phyloP scores from a whole-genome alignment of 2,888 invertebrate species.

The Drosophila mimica region DNA sequence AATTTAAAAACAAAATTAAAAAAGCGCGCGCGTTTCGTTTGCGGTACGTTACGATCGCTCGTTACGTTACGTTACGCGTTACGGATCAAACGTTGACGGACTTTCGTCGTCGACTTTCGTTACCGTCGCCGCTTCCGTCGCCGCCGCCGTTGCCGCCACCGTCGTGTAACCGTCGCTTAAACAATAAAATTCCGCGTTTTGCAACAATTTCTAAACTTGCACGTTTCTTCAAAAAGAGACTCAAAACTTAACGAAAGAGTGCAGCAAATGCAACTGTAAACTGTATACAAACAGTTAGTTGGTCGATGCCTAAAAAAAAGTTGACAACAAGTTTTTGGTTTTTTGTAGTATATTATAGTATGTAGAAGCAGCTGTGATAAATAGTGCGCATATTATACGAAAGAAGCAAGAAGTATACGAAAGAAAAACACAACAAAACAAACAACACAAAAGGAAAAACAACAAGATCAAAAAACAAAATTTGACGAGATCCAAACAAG shows the following conservation, averaged over 20 bases:
- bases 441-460: slow-evolving; percentile 24
- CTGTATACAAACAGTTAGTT: slow-evolving; percentile 47
- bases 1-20: slow-evolving; percentile 19
- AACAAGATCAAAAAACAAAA: slow-evolving; percentile 3
- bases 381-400: slow-evolving; percentile 81
- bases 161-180: slow-evolving; percentile 68
- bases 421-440: slow-evolving; percentile 37
- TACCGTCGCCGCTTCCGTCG: slow-evolving; percentile 10
- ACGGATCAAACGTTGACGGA: slow-evolving; percentile 50
- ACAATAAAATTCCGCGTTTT: slow-evolving; percentile 18
- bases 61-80: slow-evolving; percentile 60
- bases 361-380: slow-evolving; percentile 81
- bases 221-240: slow-evolving; percentile 8
- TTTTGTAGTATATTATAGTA: slow-evolving; percentile 75
- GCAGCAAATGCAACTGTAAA: slow-evolving; percentile 31
- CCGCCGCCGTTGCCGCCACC: slow-evolving; percentile 18
- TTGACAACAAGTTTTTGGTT: slow-evolving; percentile 50
- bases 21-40: slow-evolving; percentile 58
- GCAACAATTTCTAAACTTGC: slow-evolving; percentile 32
- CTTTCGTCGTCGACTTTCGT: slow-evolving; percentile 29
- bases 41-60: slow-evolving; percentile 58
- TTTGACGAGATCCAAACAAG: slow-evolving; percentile 19
- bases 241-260: slow-evolving; percentile 17
- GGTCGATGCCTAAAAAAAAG: slow-evolving; percentile 19
- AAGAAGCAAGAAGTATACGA: slow-evolving; percentile 71